Evolutionary conservation across 2,797 vertebrate genomes (phyloP).

Genomic region (Melanotaenia trifasciata): DNA sequence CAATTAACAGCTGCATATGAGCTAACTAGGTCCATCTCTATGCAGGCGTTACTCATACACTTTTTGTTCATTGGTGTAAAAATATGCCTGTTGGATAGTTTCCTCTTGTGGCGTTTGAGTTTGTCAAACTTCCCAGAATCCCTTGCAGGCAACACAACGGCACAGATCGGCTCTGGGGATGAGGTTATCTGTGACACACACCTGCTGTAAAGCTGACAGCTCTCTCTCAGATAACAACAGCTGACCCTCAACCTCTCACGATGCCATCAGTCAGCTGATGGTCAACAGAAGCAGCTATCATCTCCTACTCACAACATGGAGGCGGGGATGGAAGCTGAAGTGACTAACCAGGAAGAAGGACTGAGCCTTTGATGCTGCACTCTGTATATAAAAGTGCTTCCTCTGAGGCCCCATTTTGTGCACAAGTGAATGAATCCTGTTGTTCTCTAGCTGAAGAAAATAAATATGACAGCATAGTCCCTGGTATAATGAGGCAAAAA

Average conservation of each 20-base stretch:
- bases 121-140: constrained; percentile 81
- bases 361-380: constrained; percentile 48
- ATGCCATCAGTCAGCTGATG: constrained; percentile 71
- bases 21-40: not conserved
- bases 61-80: constrained; percentile 33
- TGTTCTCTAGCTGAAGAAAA: constrained; percentile 26
- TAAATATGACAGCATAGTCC: not conserved
- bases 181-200: constrained; percentile 75
- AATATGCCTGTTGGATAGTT: constrained; percentile 55
- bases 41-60: not conserved
- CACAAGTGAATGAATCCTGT: constrained; percentile 7
- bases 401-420: constrained; percentile 11
- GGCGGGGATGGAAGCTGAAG: constrained; percentile 14
- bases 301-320: constrained; percentile 39
- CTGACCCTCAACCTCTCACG: constrained; percentile 75
- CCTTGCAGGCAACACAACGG: constrained; percentile 65
- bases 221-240: constrained; percentile 68
- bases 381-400: constrained; percentile 42
- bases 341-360: constrained; percentile 37
- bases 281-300: constrained; percentile 45
- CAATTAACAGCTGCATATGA: constrained; percentile 50
- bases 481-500: not conserved
- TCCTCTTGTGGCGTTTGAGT: constrained; percentile 64
- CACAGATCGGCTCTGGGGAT: constrained; percentile 60
- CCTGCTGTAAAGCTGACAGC: constrained; percentile 79